Evolutionary conservation across 2,113 vertebrate species (phyloP).

Genomic region (Donacobius atricapilla): DNA sequence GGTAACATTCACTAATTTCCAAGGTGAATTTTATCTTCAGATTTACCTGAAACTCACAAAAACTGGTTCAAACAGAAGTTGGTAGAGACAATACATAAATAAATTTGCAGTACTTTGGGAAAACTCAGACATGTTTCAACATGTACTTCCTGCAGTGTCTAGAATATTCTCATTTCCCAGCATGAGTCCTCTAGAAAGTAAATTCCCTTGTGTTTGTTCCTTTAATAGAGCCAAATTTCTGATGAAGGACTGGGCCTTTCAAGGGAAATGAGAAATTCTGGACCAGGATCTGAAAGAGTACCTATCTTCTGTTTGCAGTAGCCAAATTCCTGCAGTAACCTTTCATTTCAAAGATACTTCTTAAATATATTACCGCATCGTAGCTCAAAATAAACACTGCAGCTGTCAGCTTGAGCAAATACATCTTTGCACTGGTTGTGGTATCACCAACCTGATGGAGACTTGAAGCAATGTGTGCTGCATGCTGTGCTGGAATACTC

Average conservation of each 20-base stretch:
- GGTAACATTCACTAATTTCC: constrained; percentile 28
- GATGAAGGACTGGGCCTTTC: constrained; percentile 24
- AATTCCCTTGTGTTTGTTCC: constrained; percentile 59
- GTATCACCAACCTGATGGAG: not conserved
- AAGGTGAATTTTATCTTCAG: constrained; percentile 46
- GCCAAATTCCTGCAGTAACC: not conserved
- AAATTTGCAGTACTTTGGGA: not conserved
- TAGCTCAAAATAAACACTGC: constrained; percentile 9
- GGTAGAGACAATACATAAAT: not conserved
- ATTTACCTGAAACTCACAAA: constrained; percentile 23
- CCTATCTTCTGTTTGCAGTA: constrained; percentile 40
- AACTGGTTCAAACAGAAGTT: not conserved
- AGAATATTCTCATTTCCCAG: not conserved
- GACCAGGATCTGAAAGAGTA: constrained; percentile 25
- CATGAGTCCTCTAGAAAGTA: constrained; percentile 27
- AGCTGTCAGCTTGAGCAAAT: constrained; percentile 48
- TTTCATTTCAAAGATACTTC: constrained; percentile 45
- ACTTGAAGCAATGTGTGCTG: not conserved
- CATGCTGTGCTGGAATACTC: not conserved
- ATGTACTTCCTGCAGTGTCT: not conserved
- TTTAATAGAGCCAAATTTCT: constrained; percentile 50
- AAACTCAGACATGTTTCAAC: not conserved
- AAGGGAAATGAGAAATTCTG: constrained; percentile 40
- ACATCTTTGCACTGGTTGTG: constrained; percentile 23
- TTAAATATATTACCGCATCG: constrained; percentile 7